Evolutionary conservation across 2,797 vertebrate genomes (phyloP).

Genomic region (Vespertilio murinus): DNA sequence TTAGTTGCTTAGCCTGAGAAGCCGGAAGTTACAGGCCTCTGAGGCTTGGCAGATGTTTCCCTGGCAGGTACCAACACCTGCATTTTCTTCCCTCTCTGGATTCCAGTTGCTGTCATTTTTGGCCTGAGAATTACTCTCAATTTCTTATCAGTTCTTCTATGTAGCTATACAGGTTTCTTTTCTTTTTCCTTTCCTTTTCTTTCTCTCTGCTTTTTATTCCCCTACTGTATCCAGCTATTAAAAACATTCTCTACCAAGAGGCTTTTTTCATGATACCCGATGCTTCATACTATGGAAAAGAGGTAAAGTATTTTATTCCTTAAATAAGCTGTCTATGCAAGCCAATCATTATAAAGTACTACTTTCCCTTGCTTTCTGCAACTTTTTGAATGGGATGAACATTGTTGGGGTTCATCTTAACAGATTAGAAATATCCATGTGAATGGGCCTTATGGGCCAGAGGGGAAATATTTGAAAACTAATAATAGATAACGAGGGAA

Average conservation of each 20-base stretch:
- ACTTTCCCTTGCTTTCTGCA: not conserved
- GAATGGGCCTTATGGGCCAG: not conserved
- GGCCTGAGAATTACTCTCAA: not conserved
- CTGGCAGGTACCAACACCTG: not conserved
- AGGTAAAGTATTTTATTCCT: conserved; percentile 7
- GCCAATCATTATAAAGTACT: not conserved
- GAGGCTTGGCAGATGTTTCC: not conserved
- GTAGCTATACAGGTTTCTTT: not conserved
- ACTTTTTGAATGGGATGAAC: not conserved
- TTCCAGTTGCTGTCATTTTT: conserved; percentile 5
- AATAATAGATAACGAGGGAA: not conserved
- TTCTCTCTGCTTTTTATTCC: not conserved
- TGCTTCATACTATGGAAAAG: not conserved
- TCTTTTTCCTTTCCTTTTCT: not conserved
- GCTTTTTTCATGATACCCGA: not conserved
- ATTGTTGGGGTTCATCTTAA: not conserved
- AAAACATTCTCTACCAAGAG: not conserved
- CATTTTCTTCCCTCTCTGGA: not conserved
- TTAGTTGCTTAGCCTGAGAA: not conserved
- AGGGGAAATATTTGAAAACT: conserved; percentile 3
- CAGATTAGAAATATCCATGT: not conserved
- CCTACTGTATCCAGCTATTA: not conserved
- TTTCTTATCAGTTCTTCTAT: not conserved
- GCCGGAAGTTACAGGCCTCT: not conserved
- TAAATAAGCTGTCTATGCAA: not conserved